Evolutionary conservation across 1,140 invertebrate genomes (phyloP), one percentile per base, ranked within the genome.

Genomic region (Drosophila repleta): DNA sequence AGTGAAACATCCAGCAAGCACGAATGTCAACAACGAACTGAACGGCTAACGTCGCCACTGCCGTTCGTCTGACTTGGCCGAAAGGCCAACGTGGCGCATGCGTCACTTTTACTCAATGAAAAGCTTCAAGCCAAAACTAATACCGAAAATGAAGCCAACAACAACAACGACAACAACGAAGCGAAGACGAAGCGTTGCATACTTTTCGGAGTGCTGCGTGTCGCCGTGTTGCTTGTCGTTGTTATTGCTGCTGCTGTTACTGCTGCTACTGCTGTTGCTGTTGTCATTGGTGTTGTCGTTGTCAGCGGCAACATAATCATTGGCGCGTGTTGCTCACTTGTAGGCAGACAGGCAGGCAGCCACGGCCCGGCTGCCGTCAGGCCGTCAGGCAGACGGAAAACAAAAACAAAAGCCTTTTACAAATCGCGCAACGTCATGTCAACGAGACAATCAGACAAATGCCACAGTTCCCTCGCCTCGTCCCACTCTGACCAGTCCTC

Each of bases 401-500:
- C 52, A 68, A 63, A 72, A 69, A 63, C 71, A 81, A 84, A 87
- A 87, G 67, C 66, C 69, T 75, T 76, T 62, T 69, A 87, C 78
- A 85, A 87, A 88, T 87, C 82, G 83, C 78, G 75, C 83, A 78
- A 79, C 78, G 82, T 87, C 82, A 87, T 87, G 82, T 87, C 82
- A 87, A 87, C 82, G 67, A 87, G 82, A 87, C 82, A 87, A 84
- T 88, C 82, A 82, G 83, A 88, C 83, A 79, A 85, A 78, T 82
- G 82, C 83, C 79, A 26, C 74, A 76, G 60, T 55, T 15, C 49
- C 49, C 48, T 17, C 46, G 2, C 7, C 39, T 21, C n/a, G 13
- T 35, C n/a, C 7, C 55, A 32, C 32, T 64, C 53, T 60, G 45
- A 71, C 64, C 68, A 55, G 49, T 60, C 66, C 69, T 18, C 21